These are phyloP conservation scores for Phortica magna DNA, from an alignment of 2,888 invertebrate species.

Conservation along the genomic window DNA sequence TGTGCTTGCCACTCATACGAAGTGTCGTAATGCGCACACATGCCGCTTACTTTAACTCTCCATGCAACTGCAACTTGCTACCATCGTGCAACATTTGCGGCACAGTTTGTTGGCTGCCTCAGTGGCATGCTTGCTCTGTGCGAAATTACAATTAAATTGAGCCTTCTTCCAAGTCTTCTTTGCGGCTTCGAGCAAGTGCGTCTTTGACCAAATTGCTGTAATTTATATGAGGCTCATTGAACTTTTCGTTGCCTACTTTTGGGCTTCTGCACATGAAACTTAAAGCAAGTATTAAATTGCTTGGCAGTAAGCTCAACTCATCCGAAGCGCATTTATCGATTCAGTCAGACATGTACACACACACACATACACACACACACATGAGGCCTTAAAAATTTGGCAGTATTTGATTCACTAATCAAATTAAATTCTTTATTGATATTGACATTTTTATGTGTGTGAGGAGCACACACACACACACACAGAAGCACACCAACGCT, in stretches of 20 bases:
- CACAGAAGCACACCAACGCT: not conserved
- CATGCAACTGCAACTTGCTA: conserved; percentile 8
- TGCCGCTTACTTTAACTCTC: not conserved
- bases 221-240: not conserved
- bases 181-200: not conserved
- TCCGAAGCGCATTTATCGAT: not conserved
- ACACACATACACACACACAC: not conserved
- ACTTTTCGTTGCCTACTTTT: not conserved
- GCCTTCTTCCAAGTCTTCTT: not conserved
- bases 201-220: not conserved
- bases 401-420: conserved; percentile 28
- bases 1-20: conserved; percentile 45
- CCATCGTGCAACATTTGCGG: conserved; percentile 4
- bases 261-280: not conserved
- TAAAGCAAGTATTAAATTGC: not conserved
- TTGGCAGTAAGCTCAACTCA: not conserved
- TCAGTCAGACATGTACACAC: not conserved
- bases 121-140: not conserved
- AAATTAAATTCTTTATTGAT: conserved; percentile 25
- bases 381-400: not conserved
- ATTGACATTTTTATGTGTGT: conserved; percentile 28
- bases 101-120: not conserved
- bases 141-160: conserved; percentile 25
- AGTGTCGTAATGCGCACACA: not conserved
- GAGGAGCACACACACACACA: not conserved